Percentiles rank a stretch among this genome's conserved stretches.
These are phyloP conservation scores for Patella pellucida DNA, from an alignment of 2,888 invertebrate species.

Conservation along the genomic window DNA sequence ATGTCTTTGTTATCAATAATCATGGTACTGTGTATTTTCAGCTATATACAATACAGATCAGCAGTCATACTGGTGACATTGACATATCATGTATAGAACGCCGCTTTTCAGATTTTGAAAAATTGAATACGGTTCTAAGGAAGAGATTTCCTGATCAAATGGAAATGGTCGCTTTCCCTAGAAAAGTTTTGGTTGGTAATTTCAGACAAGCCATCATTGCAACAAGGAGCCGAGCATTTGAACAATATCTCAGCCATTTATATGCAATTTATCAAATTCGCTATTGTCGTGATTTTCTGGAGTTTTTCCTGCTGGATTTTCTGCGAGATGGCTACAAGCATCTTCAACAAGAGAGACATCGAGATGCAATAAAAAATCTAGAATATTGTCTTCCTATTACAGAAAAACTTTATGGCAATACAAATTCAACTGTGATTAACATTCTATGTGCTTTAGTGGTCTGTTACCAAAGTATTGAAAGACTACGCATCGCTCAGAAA, in stretches of 20 bases:
- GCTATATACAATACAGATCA: constrained; percentile 60
- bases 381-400: constrained; percentile 65
- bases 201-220: constrained; percentile 70
- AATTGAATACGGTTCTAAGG: constrained; percentile 60
- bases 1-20: too few relatives aligned
- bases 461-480: constrained; percentile 57
- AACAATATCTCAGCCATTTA: constrained; percentile 69
- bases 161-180: constrained; percentile 68
- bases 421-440: constrained; percentile 52
- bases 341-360: constrained; percentile 59
- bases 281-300: constrained; percentile 62
- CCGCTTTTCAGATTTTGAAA: constrained; percentile 70
- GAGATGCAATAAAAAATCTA: constrained; percentile 60
- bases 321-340: constrained; percentile 56
- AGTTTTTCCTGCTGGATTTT: constrained; percentile 66
- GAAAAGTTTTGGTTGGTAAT: constrained; percentile 70
- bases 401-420: constrained; percentile 65
- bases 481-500: constrained; percentile 57
- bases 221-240: constrained; percentile 69
- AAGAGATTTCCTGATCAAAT: constrained; percentile 61
- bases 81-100: constrained; percentile 64
- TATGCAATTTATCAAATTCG: constrained; percentile 64
- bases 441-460: constrained; percentile 66
- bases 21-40: constrained; percentile 33
- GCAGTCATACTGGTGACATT: constrained; percentile 51